Evolutionary conservation across 2,113 vertebrate species (phyloP).

Genomic region (Lethenteron camtschaticum): DNA sequence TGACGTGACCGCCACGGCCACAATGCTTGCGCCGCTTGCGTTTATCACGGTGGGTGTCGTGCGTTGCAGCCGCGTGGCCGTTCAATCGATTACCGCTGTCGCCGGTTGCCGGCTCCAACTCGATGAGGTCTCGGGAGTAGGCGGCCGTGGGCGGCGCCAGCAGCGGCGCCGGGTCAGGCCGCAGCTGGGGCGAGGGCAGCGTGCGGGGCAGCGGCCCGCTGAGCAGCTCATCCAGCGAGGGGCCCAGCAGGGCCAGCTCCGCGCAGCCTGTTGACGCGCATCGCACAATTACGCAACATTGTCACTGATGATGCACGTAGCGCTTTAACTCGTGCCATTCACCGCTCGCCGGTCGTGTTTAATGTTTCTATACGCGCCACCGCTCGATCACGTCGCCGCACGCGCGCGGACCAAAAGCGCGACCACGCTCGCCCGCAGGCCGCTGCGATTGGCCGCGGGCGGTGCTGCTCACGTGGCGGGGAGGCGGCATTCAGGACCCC

Average conservation of each 20-base stretch:
- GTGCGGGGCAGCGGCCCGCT: constrained; percentile 79
- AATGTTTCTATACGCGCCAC: background rate
- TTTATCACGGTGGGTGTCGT: too few species aligned
- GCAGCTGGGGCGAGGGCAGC: constrained; percentile 70
- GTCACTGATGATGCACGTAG: background rate
- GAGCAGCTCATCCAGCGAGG: constrained; percentile 56
- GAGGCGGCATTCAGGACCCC: too few species aligned
- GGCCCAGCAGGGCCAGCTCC: constrained; percentile 35
- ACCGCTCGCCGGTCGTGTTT: background rate
- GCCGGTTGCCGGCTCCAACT: constrained; percentile 29
- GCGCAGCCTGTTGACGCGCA: constrained; percentile 31
- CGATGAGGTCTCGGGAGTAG: constrained; percentile 47
- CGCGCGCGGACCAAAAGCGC: too few species aligned
- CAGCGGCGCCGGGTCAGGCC: constrained; percentile 49
- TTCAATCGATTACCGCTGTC: too few species aligned
- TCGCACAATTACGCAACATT: constrained; percentile 18
- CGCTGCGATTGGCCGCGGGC: too few species aligned
- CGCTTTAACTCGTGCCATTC: background rate
- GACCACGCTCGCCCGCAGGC: too few species aligned
- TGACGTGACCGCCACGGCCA: too few species aligned
- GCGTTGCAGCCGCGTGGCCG: too few species aligned
- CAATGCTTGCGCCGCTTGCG: too few species aligned
- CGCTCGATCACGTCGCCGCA: background rate
- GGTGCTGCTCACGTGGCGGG: too few species aligned
- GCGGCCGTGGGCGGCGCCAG: constrained; percentile 6